Percentiles rank a stretch among this genome's conserved stretches.
Evolutionary conservation across 2,888 invertebrate species (phyloP).

Genomic region (Amitus sp.): DNA sequence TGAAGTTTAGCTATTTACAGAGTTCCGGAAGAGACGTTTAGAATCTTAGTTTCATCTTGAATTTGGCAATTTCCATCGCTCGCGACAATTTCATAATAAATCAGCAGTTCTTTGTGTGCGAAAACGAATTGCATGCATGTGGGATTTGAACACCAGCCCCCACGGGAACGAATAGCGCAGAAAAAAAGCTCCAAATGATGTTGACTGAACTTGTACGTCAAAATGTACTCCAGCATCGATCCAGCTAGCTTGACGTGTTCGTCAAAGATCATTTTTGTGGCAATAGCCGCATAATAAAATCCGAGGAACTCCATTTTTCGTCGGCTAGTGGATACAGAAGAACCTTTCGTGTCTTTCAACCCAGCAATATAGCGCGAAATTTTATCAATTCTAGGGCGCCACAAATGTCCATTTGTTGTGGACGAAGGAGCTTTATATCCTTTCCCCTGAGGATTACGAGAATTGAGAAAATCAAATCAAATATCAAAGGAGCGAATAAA

Average conservation of each 20-base stretch:
- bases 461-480: constrained; percentile 42
- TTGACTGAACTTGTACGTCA: background rate
- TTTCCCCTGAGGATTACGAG: constrained; percentile 35
- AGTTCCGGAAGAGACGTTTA: background rate
- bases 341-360: background rate
- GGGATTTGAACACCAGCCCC: constrained; percentile 24
- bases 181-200: background rate
- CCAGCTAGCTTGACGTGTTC: too few relatives aligned
- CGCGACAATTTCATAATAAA: constrained; percentile 5
- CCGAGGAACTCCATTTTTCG: background rate
- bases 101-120: constrained; percentile 17
- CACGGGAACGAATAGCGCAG: constrained; percentile 16
- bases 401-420: constrained; percentile 30
- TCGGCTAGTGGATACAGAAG: background rate
- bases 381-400: background rate
- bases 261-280: background rate
- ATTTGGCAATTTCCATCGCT: background rate
- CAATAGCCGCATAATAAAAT: background rate
- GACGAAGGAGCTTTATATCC: constrained; percentile 41
- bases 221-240: background rate
- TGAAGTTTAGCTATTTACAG: background rate
- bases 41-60: background rate
- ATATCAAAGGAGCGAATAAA: constrained; percentile 38
- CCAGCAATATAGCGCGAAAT: background rate
- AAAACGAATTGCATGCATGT: constrained; percentile 16